Conservation (phyloP, 1,140 invertebrate species). For the Nephila pilipes region DNA sequence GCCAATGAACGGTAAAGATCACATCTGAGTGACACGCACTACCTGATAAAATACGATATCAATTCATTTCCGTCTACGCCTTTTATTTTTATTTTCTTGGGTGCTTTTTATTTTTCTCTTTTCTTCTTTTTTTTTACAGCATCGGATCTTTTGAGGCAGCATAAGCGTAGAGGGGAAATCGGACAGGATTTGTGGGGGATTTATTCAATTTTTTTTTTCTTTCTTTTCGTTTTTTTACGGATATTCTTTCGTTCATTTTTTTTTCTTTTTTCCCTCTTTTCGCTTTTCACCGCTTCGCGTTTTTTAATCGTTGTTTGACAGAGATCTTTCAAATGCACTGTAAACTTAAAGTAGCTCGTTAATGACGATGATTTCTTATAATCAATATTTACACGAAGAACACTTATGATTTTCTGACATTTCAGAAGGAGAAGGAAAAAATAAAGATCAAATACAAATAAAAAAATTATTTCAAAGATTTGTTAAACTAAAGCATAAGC, state of each 20-base stretch:
- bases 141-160: constrained; percentile 62
- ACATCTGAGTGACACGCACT: constrained; percentile 71
- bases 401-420: background rate
- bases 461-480: too few species aligned
- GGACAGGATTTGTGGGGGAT: constrained; percentile 66
- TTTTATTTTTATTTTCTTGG: constrained; percentile 55
- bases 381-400: background rate
- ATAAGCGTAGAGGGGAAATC: constrained; percentile 52
- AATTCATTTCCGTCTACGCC: constrained; percentile 74
- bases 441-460: background rate
- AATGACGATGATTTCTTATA: background rate
- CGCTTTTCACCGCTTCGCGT: constrained; percentile 16
- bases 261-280: background rate
- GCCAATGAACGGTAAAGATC: constrained; percentile 75
- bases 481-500: too few species aligned
- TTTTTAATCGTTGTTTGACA: constrained; percentile 49
- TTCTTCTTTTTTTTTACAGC: constrained; percentile 29
- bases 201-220: constrained; percentile 59
- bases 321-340: background rate
- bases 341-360: constrained; percentile 18
- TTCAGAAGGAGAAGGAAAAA: background rate
- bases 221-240: constrained; percentile 44
- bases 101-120: constrained; percentile 2
- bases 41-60: constrained; percentile 77
- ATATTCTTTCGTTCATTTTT: constrained; percentile 35